phyloP scores from a whole-genome alignment of 2,888 invertebrate species.

The Steromphala cineraria region DNA sequence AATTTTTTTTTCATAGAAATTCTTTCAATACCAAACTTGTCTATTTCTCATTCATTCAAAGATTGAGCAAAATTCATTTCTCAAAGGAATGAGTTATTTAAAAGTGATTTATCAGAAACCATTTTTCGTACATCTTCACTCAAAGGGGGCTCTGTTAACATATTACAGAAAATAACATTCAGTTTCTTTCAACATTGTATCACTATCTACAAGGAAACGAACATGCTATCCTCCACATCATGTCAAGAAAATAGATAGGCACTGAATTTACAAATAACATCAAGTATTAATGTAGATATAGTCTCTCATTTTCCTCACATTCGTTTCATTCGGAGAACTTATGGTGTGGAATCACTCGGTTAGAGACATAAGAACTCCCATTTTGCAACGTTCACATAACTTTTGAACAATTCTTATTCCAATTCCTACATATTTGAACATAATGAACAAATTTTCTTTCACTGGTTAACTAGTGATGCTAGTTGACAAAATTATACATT shows the following conservation, averaged over 20 bases:
- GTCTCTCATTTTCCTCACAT: background rate
- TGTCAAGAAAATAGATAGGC: conserved; percentile 18
- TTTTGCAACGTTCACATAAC: too few relatives aligned
- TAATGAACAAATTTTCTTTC: too few relatives aligned
- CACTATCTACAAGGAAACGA: conserved; percentile 11
- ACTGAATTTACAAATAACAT: conserved; percentile 20
- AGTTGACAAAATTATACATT: too few relatives aligned
- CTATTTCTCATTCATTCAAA: conserved; percentile 12
- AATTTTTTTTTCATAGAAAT: background rate
- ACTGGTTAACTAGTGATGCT: too few relatives aligned
- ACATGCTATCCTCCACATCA: conserved; percentile 8
- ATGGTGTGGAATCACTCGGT: background rate
- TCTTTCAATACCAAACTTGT: background rate
- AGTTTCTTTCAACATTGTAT: background rate
- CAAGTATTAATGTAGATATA: conserved; percentile 8
- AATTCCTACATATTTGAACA: too few relatives aligned
- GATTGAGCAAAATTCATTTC: conserved; percentile 17
- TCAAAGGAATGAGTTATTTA: conserved; percentile 10
- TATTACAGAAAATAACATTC: conserved; percentile 6
- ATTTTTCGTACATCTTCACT: background rate
- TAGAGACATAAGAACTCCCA: too few relatives aligned
- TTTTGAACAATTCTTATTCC: too few relatives aligned
- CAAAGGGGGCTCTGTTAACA: too few relatives aligned
- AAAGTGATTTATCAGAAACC: conserved; percentile 6
- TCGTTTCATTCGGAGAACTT: background rate